Base-by-base conservation (phyloP, 1,140 invertebrate genomes). In the Hermatobates lingyangjiaoensis region DNA sequence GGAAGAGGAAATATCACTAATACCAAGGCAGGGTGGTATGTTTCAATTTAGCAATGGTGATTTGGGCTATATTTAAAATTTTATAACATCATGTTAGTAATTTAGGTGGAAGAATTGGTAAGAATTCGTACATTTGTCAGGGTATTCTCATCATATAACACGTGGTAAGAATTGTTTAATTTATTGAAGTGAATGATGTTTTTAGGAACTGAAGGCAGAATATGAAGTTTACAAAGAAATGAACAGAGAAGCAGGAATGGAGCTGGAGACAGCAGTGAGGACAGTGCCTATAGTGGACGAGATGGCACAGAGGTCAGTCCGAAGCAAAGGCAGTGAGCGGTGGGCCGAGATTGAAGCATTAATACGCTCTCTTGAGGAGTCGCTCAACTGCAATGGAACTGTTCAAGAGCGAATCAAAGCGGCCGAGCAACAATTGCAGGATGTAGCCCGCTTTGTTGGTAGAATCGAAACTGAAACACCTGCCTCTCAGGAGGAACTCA, bases 201-300 rank as follows among this genome's bases (percentile, higher is more conserved):
- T 61, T 12, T 57, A 79, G 77, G 85, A 88, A 67, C 64, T 90
- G 34, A 88, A 86, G 65, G 85, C 84, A 0, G 83, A 88, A 58
- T 82, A 84, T 59, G 85, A 87, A 69, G 75, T 87, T n/a, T 75
- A 87, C 60, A 86, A 84, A 57, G 79, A 78, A 46, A 72, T 85
- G 25, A 72, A 76, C 47, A 79, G 78, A 48, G 81, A 87, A 59
- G 76, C 79, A 0, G 73, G 73, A 21, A 68, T 74, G 21, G 76
- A 77, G 48, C 80, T 88, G 59, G 81, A 88, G 56, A 78, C 80
- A 55, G 77, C 84, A 0, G 62, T 89, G 48, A 72, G 79, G 64
- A 77, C 83, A 5, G 71, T 90, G 12, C 79, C 82, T 0, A 67
- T 88, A 25, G 75, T 81, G 2, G 85, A 90, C 60, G 84, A 88